phyloP scores from a whole-genome alignment of 2,797 vertebrate species.

The Rhynchonycteris naso region DNA sequence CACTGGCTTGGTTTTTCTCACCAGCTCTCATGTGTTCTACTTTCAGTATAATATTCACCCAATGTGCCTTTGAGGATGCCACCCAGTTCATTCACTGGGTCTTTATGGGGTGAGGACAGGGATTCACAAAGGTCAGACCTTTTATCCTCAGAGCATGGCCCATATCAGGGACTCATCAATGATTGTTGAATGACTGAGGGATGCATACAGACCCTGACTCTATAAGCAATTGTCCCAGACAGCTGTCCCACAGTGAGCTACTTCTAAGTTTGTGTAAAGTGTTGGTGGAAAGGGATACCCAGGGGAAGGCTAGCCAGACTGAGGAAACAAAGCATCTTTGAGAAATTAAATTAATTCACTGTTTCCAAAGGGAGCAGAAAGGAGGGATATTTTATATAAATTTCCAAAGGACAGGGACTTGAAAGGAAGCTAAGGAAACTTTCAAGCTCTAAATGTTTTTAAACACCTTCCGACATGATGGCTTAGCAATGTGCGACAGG shows the following conservation, averaged over 20 bases:
- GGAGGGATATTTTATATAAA: slow-evolving; percentile 63
- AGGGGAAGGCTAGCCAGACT: slow-evolving; percentile 70
- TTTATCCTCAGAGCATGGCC: neutral
- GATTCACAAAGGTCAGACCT: neutral
- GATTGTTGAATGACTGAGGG: slow-evolving; percentile 25
- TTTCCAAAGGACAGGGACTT: slow-evolving; percentile 71
- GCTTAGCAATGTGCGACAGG: neutral
- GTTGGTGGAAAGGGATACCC: slow-evolving; percentile 72
- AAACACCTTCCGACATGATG: slow-evolving; percentile 65
- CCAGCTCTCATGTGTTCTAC: neutral
- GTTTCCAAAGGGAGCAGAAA: slow-evolving; percentile 76
- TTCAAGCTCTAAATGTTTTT: slow-evolving; percentile 72
- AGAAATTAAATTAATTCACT: slow-evolving; percentile 81
- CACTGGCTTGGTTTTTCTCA: neutral
- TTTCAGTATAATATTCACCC: neutral
- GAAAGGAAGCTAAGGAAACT: slow-evolving; percentile 69
- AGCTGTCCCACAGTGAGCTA: slow-evolving; percentile 58
- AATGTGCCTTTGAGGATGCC: neutral
- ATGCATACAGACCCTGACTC: slow-evolving; percentile 58
- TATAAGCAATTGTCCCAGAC: slow-evolving; percentile 61
- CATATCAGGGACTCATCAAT: neutral
- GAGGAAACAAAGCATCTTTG: slow-evolving; percentile 79
- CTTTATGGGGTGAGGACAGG: neutral
- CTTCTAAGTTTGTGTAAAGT: slow-evolving; percentile 58
- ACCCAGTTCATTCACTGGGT: neutral